Evolutionary conservation across 1,140 invertebrate species (phyloP).

Genomic region (Melipona quadrifasciata): DNA sequence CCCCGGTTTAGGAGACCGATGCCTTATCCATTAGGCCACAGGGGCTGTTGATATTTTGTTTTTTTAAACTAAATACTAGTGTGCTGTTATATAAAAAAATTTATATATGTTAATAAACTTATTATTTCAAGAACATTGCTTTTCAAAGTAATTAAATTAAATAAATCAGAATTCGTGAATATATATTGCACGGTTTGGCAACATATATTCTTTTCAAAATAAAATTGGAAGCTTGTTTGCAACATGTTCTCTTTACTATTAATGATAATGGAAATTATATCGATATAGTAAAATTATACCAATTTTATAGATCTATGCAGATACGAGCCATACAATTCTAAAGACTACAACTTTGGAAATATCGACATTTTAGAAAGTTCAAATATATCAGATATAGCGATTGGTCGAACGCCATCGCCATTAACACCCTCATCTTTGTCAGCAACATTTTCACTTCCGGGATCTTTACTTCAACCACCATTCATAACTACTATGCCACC

Average conservation of each 20-base stretch:
- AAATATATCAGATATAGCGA: constrained; percentile 29
- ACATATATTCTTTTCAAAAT: background rate
- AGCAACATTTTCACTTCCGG: constrained; percentile 58
- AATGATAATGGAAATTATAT: background rate
- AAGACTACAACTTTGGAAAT: constrained; percentile 56
- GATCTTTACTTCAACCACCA: constrained; percentile 61
- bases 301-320: constrained; percentile 61
- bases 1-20: constrained; percentile 80
- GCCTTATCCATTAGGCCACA: constrained; percentile 80
- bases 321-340: constrained; percentile 56
- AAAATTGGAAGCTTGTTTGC: background rate
- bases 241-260: background rate
- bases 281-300: background rate
- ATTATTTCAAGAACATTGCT: background rate
- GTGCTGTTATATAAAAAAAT: background rate
- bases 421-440: constrained; percentile 57
- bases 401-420: constrained; percentile 42
- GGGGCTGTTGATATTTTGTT: constrained; percentile 51
- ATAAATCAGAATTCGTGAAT: background rate
- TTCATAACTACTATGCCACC: constrained; percentile 59
- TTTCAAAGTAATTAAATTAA: background rate
- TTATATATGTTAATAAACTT: background rate
- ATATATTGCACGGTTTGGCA: background rate
- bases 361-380: constrained; percentile 50
- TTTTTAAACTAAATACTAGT: background rate